Evolutionary conservation across 2,113 vertebrate genomes (phyloP), one percentile per base, ranked within the genome.

Genomic region (Pangasianodon hypophthalmus): DNA sequence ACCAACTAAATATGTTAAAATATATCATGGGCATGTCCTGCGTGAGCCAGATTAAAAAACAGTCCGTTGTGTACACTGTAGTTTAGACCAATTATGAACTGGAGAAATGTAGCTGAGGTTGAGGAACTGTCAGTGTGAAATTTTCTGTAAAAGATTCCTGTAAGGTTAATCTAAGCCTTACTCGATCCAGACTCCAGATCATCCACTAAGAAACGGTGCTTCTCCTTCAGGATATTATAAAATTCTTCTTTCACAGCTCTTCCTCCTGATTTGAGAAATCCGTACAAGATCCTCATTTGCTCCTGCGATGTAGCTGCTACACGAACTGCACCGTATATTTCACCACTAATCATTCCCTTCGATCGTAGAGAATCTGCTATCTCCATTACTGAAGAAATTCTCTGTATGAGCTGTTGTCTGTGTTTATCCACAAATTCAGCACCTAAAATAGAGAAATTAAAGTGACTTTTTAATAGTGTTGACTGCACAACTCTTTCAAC

Each of bases 401-500:
- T 69, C 64, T 69, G 19, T n/a, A 90, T 87, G 19, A 84, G 85
- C 4, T 37, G 0, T 37, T 10, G 7, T 18, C 86, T 37, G 80
- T 84, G 7, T 29, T 29, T 24, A 19, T 90, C 41, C 41, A 87
- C 85, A 84, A 90, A 90, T 14, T 41, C 86, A 75, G 11, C 32
- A 46, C 13, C 64, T 69, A 69, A 32, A 69, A 32, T 14, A 32
- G 21, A 58, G 18, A 62, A 1, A 58, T 58, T 58, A 19, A 21
- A 18, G 16, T 21, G 4, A 58, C 4, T 58, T 54, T 54, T 50
- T 50, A 58, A 19, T 13, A 54, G 14, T 54, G 9, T 54, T 19
- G 4, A 58, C 18, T 58, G 4, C 18, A 19, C 16, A 58, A 58
- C 0, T 18, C 56, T 58, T 58, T 58, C 18, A 58, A 21, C 56